Percentiles rank a stretch among this genome's conserved stretches.
These are phyloP conservation scores for Dicyrtoma fusca DNA, from an alignment of 2,888 invertebrate species.

Conservation along the genomic window DNA sequence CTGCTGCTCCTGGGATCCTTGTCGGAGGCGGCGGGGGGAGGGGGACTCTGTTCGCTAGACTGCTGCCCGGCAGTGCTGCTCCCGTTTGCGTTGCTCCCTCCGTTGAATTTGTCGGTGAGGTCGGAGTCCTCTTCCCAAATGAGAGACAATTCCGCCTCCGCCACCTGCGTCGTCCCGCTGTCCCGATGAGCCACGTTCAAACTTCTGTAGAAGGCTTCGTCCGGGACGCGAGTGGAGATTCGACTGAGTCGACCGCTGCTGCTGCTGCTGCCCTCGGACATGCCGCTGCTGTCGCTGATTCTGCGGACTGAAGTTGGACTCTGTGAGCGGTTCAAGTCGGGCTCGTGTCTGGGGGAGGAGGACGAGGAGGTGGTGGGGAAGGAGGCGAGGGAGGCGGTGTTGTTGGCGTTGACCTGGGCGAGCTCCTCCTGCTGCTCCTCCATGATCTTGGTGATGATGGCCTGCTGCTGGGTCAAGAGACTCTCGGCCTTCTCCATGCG, in stretches of 20 bases:
- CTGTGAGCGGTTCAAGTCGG: not conserved
- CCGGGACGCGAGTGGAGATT: constrained; percentile 64
- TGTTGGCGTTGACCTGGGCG: not conserved
- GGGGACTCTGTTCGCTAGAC: too few species aligned
- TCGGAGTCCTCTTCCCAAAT: constrained; percentile 76
- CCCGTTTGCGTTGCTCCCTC: not conserved
- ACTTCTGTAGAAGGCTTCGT: constrained; percentile 85
- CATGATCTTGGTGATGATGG: constrained; percentile 83
- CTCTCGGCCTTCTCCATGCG: constrained; percentile 84
- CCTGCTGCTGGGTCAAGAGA: constrained; percentile 84
- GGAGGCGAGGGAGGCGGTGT: not conserved
- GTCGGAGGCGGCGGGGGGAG: not conserved
- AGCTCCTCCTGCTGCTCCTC: constrained; percentile 60
- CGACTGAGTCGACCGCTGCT: constrained; percentile 35
- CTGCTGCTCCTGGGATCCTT: too few species aligned
- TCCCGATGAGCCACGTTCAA: constrained; percentile 85
- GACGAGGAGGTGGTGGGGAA: not conserved
- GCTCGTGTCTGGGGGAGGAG: not conserved
- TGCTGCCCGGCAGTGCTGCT: too few species aligned
- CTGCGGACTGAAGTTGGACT: not conserved
- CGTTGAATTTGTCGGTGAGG: constrained; percentile 13
- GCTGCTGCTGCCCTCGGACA: constrained; percentile 22
- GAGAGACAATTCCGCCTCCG: constrained; percentile 74
- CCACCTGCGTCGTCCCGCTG: constrained; percentile 45
- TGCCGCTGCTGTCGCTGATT: not conserved